Evolutionary conservation across 2,888 invertebrate genomes (phyloP), one percentile per base, ranked within the genome.

Genomic region (Spodoptera littoralis): DNA sequence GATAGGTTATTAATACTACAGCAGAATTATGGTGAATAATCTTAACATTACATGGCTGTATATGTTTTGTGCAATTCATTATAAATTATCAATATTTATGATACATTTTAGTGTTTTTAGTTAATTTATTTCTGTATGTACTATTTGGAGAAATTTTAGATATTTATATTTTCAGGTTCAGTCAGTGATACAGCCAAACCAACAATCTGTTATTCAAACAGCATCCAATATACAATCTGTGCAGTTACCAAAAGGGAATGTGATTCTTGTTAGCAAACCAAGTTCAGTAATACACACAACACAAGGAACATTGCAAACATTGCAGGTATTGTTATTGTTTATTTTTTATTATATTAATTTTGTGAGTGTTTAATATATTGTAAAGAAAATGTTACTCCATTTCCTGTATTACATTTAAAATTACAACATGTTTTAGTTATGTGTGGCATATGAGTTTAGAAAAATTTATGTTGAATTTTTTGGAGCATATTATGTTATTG

Each of bases 181-280:
- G 93, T 98, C 98, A 83, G 99, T 99, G 74, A 99, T 99, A 91
- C 99, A 99, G 95, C 97, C 98, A 74, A 98, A 98, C 92, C 98
- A 98, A 90, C 98, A 98, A 89, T 98, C 98, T 77, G 99, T 99
- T 58, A 99, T 99, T 91, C 99, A 99, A 95, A 98, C 98, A 72
- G 98, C 98, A 75, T 96, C 98, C 59, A 98, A 97, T 89, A 96
- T 97, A 81, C 97, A 97, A 88, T 97, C 97, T 82, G 96, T 97
- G 88, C 96, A 97, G 89, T 95, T 98, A 90, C 96, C 97, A 78
- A 98, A 98, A 95, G 97, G 97, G 86, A 98, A 98, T 95, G 97
- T 98, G 79, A 97, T 98, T 90, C 96, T 98, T 90, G 97, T 98
- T 84, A 97, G 97, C 90, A 98, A 98, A 95, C 97, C 98, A 80